These are phyloP conservation scores for Passer montanus DNA, from an alignment of 2,113 vertebrate species.

Conservation along the genomic window DNA sequence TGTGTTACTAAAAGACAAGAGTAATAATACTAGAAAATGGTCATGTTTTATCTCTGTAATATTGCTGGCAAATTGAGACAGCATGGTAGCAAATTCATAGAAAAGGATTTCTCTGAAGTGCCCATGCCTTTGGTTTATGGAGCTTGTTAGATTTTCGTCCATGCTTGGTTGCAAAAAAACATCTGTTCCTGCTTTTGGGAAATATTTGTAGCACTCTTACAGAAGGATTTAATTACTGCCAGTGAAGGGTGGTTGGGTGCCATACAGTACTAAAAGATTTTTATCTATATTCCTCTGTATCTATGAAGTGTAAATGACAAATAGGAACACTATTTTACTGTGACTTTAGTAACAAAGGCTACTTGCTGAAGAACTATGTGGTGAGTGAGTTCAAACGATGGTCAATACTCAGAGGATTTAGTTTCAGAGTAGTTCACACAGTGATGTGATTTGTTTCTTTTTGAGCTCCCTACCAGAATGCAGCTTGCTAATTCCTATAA, in stretches of 20 bases:
- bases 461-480: neutral
- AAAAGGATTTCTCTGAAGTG: slow-evolving; percentile 50
- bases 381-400: slow-evolving; percentile 20
- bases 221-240: slow-evolving; percentile 80
- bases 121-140: slow-evolving; percentile 50
- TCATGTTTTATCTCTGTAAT: slow-evolving; percentile 36
- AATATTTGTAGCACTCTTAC: slow-evolving; percentile 77
- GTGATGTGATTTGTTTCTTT: neutral
- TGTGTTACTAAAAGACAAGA: neutral
- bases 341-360: slow-evolving; percentile 28
- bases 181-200: slow-evolving; percentile 79
- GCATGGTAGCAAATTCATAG: neutral
- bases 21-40: neutral
- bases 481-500: neutral
- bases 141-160: slow-evolving; percentile 64
- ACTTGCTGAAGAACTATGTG: slow-evolving; percentile 18
- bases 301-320: slow-evolving; percentile 76
- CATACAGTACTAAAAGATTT: slow-evolving; percentile 75
- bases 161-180: slow-evolving; percentile 67
- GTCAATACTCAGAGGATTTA: neutral
- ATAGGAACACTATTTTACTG: slow-evolving; percentile 40
- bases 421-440: slow-evolving; percentile 24
- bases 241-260: slow-evolving; percentile 74
- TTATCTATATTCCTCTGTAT: slow-evolving; percentile 65
- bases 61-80: slow-evolving; percentile 32